Evolutionary conservation across 2,113 vertebrate species (phyloP).

Genomic region (Romanogobio albipinnatus): DNA sequence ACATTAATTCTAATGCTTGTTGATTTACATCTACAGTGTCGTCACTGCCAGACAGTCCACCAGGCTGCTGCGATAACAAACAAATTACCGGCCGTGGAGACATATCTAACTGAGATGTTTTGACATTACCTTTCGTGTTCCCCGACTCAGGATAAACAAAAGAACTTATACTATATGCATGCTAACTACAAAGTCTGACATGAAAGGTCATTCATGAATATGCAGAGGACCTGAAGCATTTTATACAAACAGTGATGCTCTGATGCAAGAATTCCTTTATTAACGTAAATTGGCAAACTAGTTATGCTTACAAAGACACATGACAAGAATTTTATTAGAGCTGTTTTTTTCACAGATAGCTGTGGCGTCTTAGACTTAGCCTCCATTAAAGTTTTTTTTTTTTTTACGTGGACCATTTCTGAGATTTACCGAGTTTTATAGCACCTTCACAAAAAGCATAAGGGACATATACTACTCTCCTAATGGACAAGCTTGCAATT

Average conservation of each 20-base stretch:
- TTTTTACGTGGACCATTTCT: slow-evolving; percentile 63
- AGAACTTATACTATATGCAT: background rate
- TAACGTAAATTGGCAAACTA: slow-evolving; percentile 7
- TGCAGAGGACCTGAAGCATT: background rate
- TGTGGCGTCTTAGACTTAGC: slow-evolving; percentile 23
- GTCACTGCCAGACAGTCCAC: slow-evolving; percentile 26
- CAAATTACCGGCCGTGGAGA: slow-evolving; percentile 35
- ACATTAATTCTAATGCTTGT: background rate
- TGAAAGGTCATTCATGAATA: slow-evolving; percentile 40
- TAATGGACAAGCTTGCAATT: slow-evolving; percentile 51
- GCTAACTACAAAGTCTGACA: slow-evolving; percentile 2
- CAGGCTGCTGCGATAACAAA: background rate
- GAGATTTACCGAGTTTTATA: slow-evolving; percentile 65
- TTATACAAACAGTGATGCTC: slow-evolving; percentile 11
- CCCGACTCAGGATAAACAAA: slow-evolving; percentile 4
- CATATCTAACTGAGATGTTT: slow-evolving; percentile 10
- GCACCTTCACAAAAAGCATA: slow-evolving; percentile 53
- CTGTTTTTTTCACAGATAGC: background rate
- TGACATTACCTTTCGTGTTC: slow-evolving; percentile 23
- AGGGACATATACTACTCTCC: slow-evolving; percentile 25
- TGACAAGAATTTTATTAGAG: background rate
- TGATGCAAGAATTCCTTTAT: slow-evolving; percentile 24
- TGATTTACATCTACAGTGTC: slow-evolving; percentile 41
- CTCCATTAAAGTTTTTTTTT: slow-evolving; percentile 56
- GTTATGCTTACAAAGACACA: background rate